phyloP scores from a whole-genome alignment of 2,888 invertebrate genomes.

The Pherbina coryleti region DNA sequence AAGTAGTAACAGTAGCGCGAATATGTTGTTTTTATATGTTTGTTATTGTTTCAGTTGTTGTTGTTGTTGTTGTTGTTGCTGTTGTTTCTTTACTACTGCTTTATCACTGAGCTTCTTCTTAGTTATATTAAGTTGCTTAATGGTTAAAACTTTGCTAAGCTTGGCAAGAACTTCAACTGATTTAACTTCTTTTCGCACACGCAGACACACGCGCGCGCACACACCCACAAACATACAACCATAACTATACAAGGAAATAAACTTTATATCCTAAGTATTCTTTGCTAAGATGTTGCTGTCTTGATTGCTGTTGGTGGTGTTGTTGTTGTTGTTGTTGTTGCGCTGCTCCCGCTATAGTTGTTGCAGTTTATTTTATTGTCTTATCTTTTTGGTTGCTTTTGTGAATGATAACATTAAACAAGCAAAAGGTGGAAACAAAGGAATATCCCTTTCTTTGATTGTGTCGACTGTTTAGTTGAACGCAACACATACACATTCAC shows the following conservation, averaged over 20 bases:
- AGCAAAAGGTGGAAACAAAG: conserved; percentile 33
- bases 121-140: conserved; percentile 22
- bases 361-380: conserved; percentile 12
- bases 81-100: not conserved
- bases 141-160: conserved; percentile 14
- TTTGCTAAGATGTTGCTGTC: conserved; percentile 23
- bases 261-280: conserved; percentile 24
- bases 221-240: not conserved
- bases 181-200: conserved; percentile 8
- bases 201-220: not conserved
- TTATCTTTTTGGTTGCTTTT: conserved; percentile 1
- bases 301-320: not conserved
- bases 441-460: conserved; percentile 9
- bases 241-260: conserved; percentile 1
- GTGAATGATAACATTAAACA: conserved; percentile 22
- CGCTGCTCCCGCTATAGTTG: not conserved
- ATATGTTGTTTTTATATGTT: too few species aligned
- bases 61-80: not conserved
- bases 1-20: too few species aligned
- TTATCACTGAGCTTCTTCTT: not conserved
- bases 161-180: conserved; percentile 6
- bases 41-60: not conserved
- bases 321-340: not conserved
- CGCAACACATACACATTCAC: not conserved
- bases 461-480: conserved; percentile 9